phyloP scores from a whole-genome alignment of 35 echinoderm and acorn worm species.

The Stichopus chloronotus region DNA sequence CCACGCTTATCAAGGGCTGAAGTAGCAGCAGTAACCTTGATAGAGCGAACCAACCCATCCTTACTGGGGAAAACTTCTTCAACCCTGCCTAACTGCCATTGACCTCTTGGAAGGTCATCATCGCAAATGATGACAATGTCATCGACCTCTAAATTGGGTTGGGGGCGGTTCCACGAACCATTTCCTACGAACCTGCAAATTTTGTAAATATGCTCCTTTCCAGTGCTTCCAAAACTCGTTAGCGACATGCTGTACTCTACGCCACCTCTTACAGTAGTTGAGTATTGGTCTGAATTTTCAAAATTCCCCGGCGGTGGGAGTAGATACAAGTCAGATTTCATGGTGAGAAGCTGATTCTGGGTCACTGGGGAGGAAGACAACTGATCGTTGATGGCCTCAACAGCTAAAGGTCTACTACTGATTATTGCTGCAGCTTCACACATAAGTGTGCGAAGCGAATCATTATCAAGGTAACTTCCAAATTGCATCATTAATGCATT shows the following conservation, averaged over 20 bases:
- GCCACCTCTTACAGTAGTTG: constrained; percentile 15
- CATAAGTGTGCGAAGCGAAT: neutral
- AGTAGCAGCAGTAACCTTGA: neutral
- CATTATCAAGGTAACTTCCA: too few relatives aligned
- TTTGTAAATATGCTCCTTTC: constrained; percentile 29
- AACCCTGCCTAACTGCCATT: constrained; percentile 8
- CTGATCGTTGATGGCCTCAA: neutral
- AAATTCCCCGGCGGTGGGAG: neutral
- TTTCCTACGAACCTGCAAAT: constrained; percentile 30
- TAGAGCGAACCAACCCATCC: constrained; percentile 45
- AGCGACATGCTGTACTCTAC: constrained; percentile 60
- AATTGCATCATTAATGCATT: too few relatives aligned
- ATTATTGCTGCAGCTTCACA: neutral
- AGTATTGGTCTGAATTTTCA: constrained; percentile 8
- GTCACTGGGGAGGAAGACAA: neutral
- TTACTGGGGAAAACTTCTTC: neutral
- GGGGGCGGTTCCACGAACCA: neutral
- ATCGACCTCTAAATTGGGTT: constrained; percentile 36
- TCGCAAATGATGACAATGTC: constrained; percentile 43
- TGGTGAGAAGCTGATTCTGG: constrained; percentile 31
- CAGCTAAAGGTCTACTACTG: neutral
- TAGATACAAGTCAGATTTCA: neutral
- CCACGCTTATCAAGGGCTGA: neutral
- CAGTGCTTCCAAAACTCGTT: constrained; percentile 61
- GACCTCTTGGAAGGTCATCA: constrained; percentile 9